Conservation (phyloP, 2,888 invertebrate species). For the Leptinotarsa rubiginosa region DNA sequence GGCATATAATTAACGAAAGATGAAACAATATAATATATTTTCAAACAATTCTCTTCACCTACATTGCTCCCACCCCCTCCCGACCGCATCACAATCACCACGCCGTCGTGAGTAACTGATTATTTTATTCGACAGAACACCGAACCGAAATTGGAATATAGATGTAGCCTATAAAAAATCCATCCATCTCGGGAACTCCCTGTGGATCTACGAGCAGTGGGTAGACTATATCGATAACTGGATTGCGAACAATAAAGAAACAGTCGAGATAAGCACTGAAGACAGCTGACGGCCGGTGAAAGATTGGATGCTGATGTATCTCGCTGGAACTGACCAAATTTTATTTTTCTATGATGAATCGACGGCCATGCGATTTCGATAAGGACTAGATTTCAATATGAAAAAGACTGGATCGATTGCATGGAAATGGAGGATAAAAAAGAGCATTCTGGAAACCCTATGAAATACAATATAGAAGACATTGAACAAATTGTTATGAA, state of each 20-base stretch:
- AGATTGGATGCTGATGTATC: slow-evolving; percentile 65
- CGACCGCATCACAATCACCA: background rate
- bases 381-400: slow-evolving; percentile 4
- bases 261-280: slow-evolving; percentile 66
- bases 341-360: slow-evolving; percentile 31
- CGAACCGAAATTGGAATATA: slow-evolving; percentile 52
- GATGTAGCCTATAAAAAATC: slow-evolving; percentile 62
- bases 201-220: slow-evolving; percentile 56
- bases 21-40: background rate
- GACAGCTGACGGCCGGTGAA: slow-evolving; percentile 67
- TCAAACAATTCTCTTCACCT: background rate
- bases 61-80: background rate
- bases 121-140: slow-evolving; percentile 25
- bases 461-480: too few relatives aligned
- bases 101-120: slow-evolving; percentile 17
- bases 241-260: slow-evolving; percentile 68
- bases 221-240: slow-evolving; percentile 66
- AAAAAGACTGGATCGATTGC: background rate
- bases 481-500: too few relatives aligned
- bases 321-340: slow-evolving; percentile 58
- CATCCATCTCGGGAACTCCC: slow-evolving; percentile 65
- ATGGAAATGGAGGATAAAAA: too few relatives aligned
- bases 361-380: slow-evolving; percentile 2
- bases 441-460: too few relatives aligned
- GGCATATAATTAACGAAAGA: too few relatives aligned